Conservation (phyloP, 1,140 invertebrate genomes). For the Monomorium pharaonis region DNA sequence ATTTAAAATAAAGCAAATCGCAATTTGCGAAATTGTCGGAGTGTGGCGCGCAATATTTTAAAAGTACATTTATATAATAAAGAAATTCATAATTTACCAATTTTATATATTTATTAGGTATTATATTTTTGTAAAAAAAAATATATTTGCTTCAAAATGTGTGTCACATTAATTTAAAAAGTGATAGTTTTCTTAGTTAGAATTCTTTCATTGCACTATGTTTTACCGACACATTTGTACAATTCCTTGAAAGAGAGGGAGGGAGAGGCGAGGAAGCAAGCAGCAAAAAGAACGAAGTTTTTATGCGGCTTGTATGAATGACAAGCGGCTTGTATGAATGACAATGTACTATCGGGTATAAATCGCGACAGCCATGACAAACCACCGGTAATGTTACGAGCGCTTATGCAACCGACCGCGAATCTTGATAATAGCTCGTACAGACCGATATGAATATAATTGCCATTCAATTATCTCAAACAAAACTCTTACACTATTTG, state of each 20-base stretch:
- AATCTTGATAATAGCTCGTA: conserved; percentile 1
- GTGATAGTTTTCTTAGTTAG: not conserved
- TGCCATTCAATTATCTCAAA: conserved; percentile 36
- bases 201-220: not conserved
- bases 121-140: not conserved
- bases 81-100: not conserved
- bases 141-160: not conserved
- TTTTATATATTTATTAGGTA: not conserved
- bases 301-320: not conserved
- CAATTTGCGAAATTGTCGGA: not conserved
- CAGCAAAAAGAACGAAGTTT: not conserved
- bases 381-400: not conserved
- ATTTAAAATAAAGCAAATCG: not conserved
- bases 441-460: conserved; percentile 9
- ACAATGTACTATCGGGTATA: not conserved
- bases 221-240: too few species aligned
- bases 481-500: conserved; percentile 23
- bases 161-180: not conserved
- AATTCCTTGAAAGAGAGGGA: not conserved
- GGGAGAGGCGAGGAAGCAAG: not conserved
- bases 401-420: conserved; percentile 13
- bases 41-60: not conserved
- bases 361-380: conserved; percentile 6
- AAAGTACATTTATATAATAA: not conserved
- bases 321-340: not conserved